phyloP scores from a whole-genome alignment of 2,888 invertebrate species.

The Alviniconcha strummeri region DNA sequence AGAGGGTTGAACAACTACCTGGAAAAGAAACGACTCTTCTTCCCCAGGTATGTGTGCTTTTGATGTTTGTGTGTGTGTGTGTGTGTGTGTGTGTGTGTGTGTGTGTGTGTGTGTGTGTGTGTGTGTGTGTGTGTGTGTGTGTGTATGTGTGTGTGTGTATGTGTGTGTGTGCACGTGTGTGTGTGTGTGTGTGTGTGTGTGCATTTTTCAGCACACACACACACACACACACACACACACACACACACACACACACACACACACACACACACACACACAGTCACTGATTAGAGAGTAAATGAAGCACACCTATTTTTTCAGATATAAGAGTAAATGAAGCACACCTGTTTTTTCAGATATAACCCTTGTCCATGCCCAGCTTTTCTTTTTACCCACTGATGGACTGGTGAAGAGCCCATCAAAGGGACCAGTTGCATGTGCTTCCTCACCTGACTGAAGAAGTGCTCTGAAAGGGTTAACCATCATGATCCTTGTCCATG shows the following conservation, averaged over 20 bases:
- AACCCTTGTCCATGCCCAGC: too few species aligned
- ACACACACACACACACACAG: too few species aligned
- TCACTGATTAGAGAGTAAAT: too few species aligned
- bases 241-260: not conserved
- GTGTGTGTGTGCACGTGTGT: conserved; percentile 44
- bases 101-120: conserved; percentile 46
- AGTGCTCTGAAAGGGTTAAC: too few species aligned
- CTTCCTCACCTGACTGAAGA: too few species aligned
- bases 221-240: not conserved
- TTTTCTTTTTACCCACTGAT: too few species aligned
- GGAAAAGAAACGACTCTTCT: conserved; percentile 72
- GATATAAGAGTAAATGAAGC: too few species aligned
- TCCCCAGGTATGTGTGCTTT: conserved; percentile 64
- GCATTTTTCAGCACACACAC: not conserved
- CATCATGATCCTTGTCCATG: too few species aligned
- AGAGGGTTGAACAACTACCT: conserved; percentile 72
- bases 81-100: conserved; percentile 44
- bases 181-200: conserved; percentile 11
- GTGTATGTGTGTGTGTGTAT: conserved; percentile 45
- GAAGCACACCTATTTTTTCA: too few species aligned
- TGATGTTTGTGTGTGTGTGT: conserved; percentile 6
- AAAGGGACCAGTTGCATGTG: too few species aligned
- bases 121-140: conserved; percentile 11
- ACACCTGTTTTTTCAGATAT: too few species aligned
- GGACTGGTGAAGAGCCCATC: too few species aligned